Evolutionary conservation across 2,888 invertebrate species (phyloP).

Genomic region (Drosophila vallismaia): DNA sequence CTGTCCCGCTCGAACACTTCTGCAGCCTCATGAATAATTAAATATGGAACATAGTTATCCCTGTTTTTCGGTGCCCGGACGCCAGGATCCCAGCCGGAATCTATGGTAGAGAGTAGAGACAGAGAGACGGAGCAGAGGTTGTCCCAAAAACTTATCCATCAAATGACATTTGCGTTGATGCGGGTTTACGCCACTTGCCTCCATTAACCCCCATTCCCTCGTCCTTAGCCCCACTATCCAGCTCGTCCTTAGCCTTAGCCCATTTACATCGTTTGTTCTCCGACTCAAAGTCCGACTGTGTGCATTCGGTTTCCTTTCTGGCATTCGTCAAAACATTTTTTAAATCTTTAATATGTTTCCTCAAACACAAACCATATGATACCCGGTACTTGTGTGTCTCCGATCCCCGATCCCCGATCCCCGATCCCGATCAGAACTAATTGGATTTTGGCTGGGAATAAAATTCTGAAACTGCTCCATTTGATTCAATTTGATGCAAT

Average conservation of each 20-base stretch:
- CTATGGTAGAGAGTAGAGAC: neutral
- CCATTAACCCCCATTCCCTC: constrained; percentile 25
- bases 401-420: too few species aligned
- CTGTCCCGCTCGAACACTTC: constrained; percentile 27
- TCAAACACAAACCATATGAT: neutral
- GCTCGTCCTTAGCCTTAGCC: neutral
- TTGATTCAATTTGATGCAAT: constrained; percentile 14
- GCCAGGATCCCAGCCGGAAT: constrained; percentile 16
- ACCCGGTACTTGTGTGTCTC: too few species aligned
- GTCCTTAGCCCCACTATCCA: neutral
- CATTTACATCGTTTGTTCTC: constrained; percentile 53
- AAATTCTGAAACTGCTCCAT: constrained; percentile 1
- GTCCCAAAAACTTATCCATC: constrained; percentile 72
- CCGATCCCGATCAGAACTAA: neutral
- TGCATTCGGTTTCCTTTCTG: too few species aligned
- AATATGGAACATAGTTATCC: constrained; percentile 71
- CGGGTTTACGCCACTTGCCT: constrained; percentile 57
- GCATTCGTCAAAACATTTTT: too few species aligned
- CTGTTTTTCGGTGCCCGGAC: constrained; percentile 39
- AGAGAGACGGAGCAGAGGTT: constrained; percentile 1
- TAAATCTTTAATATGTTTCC: too few species aligned
- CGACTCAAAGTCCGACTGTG: constrained; percentile 12
- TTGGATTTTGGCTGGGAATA: constrained; percentile 12
- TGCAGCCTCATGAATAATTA: constrained; percentile 70
- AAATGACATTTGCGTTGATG: constrained; percentile 77